Percentiles rank a stretch among this genome's conserved stretches.
Conservation (phyloP, 64 coral and sea anemone genomes). For the Dendrophyllia cribrosa region DNA sequence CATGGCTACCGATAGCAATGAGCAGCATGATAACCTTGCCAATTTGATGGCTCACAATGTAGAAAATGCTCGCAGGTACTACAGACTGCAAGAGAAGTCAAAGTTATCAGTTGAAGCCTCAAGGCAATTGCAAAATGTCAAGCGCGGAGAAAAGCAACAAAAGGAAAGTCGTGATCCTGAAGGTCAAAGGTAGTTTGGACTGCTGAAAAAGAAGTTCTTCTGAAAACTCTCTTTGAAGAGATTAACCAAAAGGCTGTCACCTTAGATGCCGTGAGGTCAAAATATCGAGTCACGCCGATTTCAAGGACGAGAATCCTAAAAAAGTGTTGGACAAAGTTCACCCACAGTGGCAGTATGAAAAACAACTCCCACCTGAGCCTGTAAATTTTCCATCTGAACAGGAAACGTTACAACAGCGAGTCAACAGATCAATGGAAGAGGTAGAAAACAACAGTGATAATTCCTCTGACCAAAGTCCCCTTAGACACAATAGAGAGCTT, state of each 20-base stretch:
- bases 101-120: background rate
- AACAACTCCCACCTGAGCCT: background rate
- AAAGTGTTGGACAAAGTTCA: background rate
- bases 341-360: background rate
- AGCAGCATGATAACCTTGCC: background rate
- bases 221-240: background rate
- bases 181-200: background rate
- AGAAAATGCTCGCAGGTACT: background rate
- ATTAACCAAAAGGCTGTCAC: background rate
- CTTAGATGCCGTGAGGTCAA: background rate
- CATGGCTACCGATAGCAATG: background rate
- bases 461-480: too few species aligned
- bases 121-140: background rate
- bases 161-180: background rate
- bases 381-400: background rate
- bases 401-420: background rate
- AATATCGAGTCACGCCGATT: background rate
- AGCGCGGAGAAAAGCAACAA: conserved; percentile 1
- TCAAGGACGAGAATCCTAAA: conserved; percentile 3
- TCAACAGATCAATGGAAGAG: too few species aligned
- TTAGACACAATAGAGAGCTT: too few species aligned
- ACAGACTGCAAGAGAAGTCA: background rate
- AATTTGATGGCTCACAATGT: background rate
- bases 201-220: background rate
- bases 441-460: too few species aligned